A percentile compares a stretch with the other conserved stretches of the same genome.
These are phyloP conservation scores for Vultur gryphus DNA, from an alignment of 2,797 vertebrate species.

Conservation along the genomic window DNA sequence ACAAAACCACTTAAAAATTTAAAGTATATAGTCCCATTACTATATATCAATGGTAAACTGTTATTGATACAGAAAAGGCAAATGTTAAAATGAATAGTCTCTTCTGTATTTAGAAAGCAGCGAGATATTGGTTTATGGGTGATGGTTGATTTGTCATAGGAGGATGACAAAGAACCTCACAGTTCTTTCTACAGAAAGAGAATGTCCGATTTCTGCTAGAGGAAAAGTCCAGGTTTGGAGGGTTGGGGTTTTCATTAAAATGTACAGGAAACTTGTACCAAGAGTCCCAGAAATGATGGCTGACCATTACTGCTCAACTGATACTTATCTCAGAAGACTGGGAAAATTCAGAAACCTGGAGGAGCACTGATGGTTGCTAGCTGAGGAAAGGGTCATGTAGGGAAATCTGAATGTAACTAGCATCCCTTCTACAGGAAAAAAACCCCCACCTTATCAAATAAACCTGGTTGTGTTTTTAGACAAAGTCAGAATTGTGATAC, in stretches of 20 bases:
- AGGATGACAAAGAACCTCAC: background rate
- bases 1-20: background rate
- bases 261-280: background rate
- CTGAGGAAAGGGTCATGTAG: background rate
- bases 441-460: fast-evolving
- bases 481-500: background rate
- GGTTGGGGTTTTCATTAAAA: background rate
- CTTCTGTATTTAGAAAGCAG: background rate
- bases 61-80: background rate
- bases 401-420: background rate
- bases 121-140: background rate
- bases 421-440: background rate
- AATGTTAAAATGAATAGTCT: background rate
- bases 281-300: background rate
- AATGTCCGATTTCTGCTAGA: background rate
- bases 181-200: background rate
- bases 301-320: background rate
- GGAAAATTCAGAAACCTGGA: background rate
- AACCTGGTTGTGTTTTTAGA: background rate
- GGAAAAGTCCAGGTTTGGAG: background rate
- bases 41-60: background rate
- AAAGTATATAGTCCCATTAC: background rate
- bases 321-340: background rate
- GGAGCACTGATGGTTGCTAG: background rate
- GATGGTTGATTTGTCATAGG: background rate